Conservation (phyloP, 1,140 invertebrate species). For the Lerema accius region DNA sequence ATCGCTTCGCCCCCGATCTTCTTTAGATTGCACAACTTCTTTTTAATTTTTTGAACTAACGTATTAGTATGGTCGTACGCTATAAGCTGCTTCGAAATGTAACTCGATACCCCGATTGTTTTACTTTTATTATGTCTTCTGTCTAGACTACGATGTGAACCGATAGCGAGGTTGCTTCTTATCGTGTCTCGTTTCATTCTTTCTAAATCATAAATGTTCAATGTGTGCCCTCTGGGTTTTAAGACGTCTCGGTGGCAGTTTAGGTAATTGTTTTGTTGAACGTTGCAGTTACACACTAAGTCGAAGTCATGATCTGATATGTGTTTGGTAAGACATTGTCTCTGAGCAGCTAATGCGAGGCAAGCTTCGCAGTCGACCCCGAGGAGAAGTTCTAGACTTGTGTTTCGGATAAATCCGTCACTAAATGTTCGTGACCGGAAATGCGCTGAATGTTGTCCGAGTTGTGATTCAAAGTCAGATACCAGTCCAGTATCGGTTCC, state of each 20-base stretch:
- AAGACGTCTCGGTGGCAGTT: conserved; percentile 61
- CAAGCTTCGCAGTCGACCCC: conserved; percentile 80
- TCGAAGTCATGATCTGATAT: conserved; percentile 71
- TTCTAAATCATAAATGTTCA: conserved; percentile 74
- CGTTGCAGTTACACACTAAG: conserved; percentile 77
- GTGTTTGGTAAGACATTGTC: conserved; percentile 66
- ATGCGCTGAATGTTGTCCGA: conserved; percentile 54
- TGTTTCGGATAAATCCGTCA: conserved; percentile 78
- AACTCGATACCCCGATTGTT: conserved; percentile 74
- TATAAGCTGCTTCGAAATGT: conserved; percentile 78
- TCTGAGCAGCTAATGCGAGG: conserved; percentile 65
- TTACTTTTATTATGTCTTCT: conserved; percentile 78
- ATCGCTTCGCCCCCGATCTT: conserved; percentile 77
- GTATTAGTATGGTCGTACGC: conserved; percentile 76
- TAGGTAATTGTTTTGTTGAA: conserved; percentile 71
- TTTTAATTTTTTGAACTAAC: conserved; percentile 80
- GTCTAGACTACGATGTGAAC: conserved; percentile 78
- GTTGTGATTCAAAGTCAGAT: conserved; percentile 58
- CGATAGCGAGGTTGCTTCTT: conserved; percentile 56
- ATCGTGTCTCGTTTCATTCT: conserved; percentile 69
- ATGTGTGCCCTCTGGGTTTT: conserved; percentile 66
- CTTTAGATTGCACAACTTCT: conserved; percentile 79
- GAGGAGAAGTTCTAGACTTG: conserved; percentile 78
- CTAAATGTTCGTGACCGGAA: conserved; percentile 79
- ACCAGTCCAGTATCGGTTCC: conserved; percentile 37